Conservation (phyloP, 2,113 vertebrate genomes). For the Paralichthys olivaceus region DNA sequence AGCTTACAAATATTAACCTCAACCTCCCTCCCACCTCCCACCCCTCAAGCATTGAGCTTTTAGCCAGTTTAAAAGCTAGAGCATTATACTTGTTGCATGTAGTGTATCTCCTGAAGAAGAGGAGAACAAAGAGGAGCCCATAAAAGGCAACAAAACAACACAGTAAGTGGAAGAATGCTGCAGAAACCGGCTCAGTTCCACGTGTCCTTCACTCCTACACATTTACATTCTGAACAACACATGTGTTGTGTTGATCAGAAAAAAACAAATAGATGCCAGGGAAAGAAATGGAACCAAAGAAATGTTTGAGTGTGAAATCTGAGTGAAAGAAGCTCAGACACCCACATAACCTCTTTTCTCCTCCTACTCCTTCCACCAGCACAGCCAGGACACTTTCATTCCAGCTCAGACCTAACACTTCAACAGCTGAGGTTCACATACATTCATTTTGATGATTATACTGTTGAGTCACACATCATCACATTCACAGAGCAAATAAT, state of each 20-base stretch:
- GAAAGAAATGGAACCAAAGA: conserved; percentile 36
- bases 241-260: conserved; percentile 20
- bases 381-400: conserved; percentile 7
- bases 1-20: neutral
- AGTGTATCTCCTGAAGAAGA: neutral
- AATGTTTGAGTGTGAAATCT: conserved; percentile 37
- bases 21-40: neutral
- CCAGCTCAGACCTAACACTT: neutral
- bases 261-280: conserved; percentile 28
- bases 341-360: conserved; percentile 33
- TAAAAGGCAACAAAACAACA: conserved; percentile 9
- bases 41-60: neutral
- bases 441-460: neutral
- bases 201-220: conserved; percentile 18
- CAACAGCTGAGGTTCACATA: neutral
- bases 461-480: neutral
- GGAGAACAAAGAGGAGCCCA: conserved; percentile 14
- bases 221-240: conserved; percentile 10
- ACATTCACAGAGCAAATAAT: neutral
- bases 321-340: conserved; percentile 24
- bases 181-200: neutral
- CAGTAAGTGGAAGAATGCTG: neutral
- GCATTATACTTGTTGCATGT: neutral
- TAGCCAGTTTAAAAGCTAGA: neutral
- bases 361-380: conserved; percentile 27